Evolutionary conservation across 2,888 invertebrate genomes (phyloP).

Genomic region (Dorcus parallelipipedus): DNA sequence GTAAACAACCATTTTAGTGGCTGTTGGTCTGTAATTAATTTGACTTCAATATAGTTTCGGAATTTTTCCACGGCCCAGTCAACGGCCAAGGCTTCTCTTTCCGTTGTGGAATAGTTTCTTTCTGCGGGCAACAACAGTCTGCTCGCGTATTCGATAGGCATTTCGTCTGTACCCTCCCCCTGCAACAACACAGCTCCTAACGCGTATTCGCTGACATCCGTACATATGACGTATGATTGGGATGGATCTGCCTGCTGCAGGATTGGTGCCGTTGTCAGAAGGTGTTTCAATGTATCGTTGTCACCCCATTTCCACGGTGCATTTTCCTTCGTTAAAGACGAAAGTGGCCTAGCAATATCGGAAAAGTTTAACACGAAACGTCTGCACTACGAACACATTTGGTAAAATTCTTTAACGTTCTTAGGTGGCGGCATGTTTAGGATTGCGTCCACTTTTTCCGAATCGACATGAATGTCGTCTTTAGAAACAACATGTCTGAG

Average conservation of each 20-base stretch:
- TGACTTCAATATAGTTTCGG: no score
- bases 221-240: no score
- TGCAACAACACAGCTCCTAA: no score
- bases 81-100: no score
- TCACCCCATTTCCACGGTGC: conserved; percentile 18
- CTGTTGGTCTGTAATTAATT: no score
- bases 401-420: conserved; percentile 12
- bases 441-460: conserved; percentile 15
- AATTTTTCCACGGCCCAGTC: no score
- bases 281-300: conserved; percentile 20
- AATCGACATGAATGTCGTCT: conserved; percentile 13
- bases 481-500: conserved; percentile 14
- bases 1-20: no score
- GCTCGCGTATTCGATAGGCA: no score
- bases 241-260: conserved; percentile 24
- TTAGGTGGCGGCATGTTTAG: conserved; percentile 11
- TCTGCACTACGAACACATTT: conserved; percentile 23
- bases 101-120: no score
- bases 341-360: conserved; percentile 17
- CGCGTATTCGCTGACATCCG: no score
- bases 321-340: conserved; percentile 18
- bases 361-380: conserved; percentile 21
- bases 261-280: conserved; percentile 25
- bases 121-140: no score
- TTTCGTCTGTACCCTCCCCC: no score